These are phyloP conservation scores for Cyphomyrus plagiostoma DNA, from an alignment of 2,113 vertebrate genomes.

Conservation along the genomic window DNA sequence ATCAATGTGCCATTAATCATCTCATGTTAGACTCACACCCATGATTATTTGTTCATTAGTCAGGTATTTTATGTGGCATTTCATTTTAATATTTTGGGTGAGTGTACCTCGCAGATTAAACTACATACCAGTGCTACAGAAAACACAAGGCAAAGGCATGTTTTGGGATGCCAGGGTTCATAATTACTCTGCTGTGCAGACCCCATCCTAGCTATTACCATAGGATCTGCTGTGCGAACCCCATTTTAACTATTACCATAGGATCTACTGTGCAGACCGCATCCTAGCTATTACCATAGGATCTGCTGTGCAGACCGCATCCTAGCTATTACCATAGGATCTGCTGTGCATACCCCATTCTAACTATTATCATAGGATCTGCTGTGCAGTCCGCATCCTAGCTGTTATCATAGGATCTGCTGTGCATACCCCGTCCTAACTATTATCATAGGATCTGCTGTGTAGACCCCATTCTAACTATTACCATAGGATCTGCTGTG, in stretches of 20 bases:
- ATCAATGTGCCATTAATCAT: neutral
- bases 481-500: slow-evolving; percentile 12
- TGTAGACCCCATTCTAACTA: too few species aligned
- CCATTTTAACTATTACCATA: too few species aligned
- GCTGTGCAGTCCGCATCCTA: neutral
- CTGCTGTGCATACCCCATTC: too few species aligned
- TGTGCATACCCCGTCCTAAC: too few species aligned
- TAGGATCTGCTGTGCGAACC: too few species aligned
- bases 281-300: neutral
- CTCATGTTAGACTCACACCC: neutral
- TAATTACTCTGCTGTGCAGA: neutral
- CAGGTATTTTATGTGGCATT: neutral
- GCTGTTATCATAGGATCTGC: slow-evolving; percentile 11
- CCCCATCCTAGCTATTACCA: too few species aligned
- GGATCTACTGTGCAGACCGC: neutral
- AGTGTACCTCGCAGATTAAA: neutral
- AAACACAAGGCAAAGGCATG: neutral
- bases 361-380: slow-evolving; percentile 8
- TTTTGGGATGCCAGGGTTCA: neutral
- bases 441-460: slow-evolving; percentile 10
- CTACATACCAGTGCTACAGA: neutral
- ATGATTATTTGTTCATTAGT: neutral
- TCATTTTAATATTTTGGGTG: neutral
- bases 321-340: slow-evolving; percentile 1
- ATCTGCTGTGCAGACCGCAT: neutral